Conservation (phyloP, 2,113 vertebrate species). For the Hirundichthys speculiger region DNA sequence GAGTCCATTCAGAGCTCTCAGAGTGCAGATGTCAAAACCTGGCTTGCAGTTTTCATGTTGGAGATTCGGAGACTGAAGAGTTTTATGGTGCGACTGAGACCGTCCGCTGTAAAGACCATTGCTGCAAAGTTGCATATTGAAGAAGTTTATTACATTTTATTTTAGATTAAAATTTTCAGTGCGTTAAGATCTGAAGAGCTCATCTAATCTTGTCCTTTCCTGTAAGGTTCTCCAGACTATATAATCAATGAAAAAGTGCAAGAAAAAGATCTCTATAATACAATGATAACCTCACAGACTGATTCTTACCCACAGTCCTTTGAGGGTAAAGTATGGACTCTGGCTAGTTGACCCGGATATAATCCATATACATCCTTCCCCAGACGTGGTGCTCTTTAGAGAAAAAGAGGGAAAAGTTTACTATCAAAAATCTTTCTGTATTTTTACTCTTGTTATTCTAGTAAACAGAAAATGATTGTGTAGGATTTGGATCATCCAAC, state of each 20-base stretch:
- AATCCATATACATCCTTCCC: constrained; percentile 61
- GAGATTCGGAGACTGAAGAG: background rate
- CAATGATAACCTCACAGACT: rapidly evolving
- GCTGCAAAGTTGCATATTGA: background rate
- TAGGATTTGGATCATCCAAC: too few species aligned
- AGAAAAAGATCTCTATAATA: background rate
- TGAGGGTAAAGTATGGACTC: constrained; percentile 52
- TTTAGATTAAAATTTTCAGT: too few species aligned
- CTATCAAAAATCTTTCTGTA: background rate
- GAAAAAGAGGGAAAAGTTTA: background rate
- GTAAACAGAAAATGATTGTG: too few species aligned
- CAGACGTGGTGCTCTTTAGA: constrained; percentile 36
- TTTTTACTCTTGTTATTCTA: background rate
- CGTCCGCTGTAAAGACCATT: background rate
- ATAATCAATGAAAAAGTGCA: background rate
- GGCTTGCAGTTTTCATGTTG: constrained; percentile 19
- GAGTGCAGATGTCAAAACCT: constrained; percentile 59
- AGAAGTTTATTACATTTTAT: too few species aligned
- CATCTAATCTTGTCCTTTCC: background rate
- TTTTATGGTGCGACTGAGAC: background rate
- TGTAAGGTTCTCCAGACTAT: background rate
- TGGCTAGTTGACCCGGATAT: constrained; percentile 71
- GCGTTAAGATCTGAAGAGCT: too few species aligned
- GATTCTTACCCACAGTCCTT: constrained; percentile 53
- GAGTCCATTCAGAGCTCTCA: constrained; percentile 26